These are phyloP conservation scores for Geophilus truncorum DNA, from an alignment of 2,888 invertebrate species.

Conservation along the genomic window DNA sequence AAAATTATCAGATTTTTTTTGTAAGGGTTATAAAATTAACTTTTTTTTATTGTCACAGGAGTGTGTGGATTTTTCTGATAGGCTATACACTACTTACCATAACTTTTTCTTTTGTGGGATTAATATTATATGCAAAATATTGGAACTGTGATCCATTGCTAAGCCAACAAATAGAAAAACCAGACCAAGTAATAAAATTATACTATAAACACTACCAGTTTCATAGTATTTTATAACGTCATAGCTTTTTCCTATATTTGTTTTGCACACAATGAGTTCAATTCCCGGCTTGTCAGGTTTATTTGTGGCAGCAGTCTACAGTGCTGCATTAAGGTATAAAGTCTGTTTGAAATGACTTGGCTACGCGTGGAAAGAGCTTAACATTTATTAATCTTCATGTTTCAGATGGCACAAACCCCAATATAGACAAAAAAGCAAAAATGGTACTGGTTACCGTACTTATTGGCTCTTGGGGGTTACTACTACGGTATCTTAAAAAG, in stretches of 20 bases:
- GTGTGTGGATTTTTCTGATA: background rate
- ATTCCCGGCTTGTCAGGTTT: constrained; percentile 77
- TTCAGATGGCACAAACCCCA: too few species aligned
- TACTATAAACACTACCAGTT: background rate
- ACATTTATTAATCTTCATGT: too few species aligned
- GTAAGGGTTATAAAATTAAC: background rate
- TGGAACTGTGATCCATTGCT: background rate
- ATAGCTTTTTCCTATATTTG: constrained; percentile 69
- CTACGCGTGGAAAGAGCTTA: too few species aligned
- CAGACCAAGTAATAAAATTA: constrained; percentile 9
- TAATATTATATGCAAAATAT: constrained; percentile 11
- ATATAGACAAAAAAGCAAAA: too few species aligned
- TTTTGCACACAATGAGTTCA: constrained; percentile 73
- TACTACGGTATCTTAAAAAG: too few species aligned
- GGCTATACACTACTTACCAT: background rate
- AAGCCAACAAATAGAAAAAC: constrained; percentile 18
- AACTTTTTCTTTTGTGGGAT: background rate
- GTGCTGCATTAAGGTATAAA: constrained; percentile 68
- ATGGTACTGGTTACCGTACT: too few species aligned
- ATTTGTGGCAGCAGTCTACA: constrained; percentile 86
- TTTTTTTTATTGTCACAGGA: background rate
- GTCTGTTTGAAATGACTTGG: too few species aligned
- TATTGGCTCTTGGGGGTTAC: too few species aligned
- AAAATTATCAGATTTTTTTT: background rate
- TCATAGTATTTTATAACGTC: background rate